Evolutionary conservation across 2,888 invertebrate species (phyloP).

Genomic region (Zygothrica quintamaculata): DNA sequence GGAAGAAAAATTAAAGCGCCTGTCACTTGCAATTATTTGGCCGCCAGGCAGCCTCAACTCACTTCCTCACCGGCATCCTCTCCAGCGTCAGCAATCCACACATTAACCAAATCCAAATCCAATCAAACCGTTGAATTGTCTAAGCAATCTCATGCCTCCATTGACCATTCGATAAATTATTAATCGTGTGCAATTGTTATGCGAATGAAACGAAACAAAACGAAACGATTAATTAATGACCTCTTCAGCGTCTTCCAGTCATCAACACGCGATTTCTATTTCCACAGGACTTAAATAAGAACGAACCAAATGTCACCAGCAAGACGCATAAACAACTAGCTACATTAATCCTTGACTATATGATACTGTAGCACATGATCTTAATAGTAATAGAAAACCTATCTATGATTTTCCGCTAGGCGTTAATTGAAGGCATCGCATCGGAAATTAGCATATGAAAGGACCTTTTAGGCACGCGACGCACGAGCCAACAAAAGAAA

Average conservation of each 20-base stretch:
- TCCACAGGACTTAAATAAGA: not conserved
- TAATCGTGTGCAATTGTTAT: slow-evolving; percentile 63
- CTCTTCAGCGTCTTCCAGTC: slow-evolving; percentile 18
- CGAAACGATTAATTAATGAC: slow-evolving; percentile 64
- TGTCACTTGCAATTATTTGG: slow-evolving; percentile 82
- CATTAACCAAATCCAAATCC: slow-evolving; percentile 61
- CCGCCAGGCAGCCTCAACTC: slow-evolving; percentile 67
- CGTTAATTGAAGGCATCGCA: slow-evolving; percentile 44
- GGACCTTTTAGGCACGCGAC: slow-evolving; percentile 54
- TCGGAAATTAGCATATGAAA: slow-evolving; percentile 60
- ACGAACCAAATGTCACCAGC: not conserved
- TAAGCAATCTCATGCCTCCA: slow-evolving; percentile 32
- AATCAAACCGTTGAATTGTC: slow-evolving; percentile 57
- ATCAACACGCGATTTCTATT: slow-evolving; percentile 18
- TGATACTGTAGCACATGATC: not conserved
- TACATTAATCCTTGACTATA: too few relatives aligned
- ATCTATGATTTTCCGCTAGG: not conserved
- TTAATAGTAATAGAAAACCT: not conserved
- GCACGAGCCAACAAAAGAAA: not conserved
- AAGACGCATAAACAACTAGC: not conserved
- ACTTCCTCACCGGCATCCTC: slow-evolving; percentile 43
- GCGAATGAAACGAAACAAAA: too few relatives aligned
- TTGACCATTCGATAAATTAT: slow-evolving; percentile 46
- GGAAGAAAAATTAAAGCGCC: slow-evolving; percentile 80
- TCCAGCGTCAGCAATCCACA: slow-evolving; percentile 27